Percentiles rank a stretch among this genome's conserved stretches.
Conservation (phyloP, 2,113 vertebrate genomes). For the Hyla sarda region DNA sequence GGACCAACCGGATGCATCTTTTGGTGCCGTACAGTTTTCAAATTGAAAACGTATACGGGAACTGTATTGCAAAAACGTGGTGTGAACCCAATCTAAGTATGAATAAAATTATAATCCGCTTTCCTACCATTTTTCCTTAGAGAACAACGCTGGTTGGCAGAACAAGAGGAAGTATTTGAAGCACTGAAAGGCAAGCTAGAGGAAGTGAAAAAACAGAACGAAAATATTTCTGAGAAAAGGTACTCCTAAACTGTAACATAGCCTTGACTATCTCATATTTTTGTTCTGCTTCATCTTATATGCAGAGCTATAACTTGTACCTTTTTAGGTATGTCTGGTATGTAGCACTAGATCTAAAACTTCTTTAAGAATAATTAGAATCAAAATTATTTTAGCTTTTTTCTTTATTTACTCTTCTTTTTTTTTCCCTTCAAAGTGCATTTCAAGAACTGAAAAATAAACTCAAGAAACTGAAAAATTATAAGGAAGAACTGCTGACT, state of each 20-base stretch:
- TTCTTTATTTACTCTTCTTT: background rate
- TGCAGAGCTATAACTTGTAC: too few relatives aligned
- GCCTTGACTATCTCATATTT: too few relatives aligned
- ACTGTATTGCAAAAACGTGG: too few relatives aligned
- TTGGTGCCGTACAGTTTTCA: too few relatives aligned
- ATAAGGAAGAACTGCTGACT: constrained; percentile 65
- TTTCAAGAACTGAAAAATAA: constrained; percentile 62
- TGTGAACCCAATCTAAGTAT: too few relatives aligned
- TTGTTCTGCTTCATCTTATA: too few relatives aligned
- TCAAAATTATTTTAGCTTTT: background rate
- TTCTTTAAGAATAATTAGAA: background rate
- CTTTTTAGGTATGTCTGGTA: too few relatives aligned
- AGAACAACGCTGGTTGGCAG: constrained; percentile 70
- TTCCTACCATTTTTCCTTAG: constrained; percentile 63
- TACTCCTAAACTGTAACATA: constrained; percentile 55
- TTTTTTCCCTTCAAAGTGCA: background rate
- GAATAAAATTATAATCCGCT: background rate
- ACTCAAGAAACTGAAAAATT: constrained; percentile 48
- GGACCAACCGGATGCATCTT: too few relatives aligned
- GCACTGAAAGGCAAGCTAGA: constrained; percentile 50
- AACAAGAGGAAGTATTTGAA: constrained; percentile 67
- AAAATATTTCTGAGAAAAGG: constrained; percentile 63
- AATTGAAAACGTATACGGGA: too few relatives aligned
- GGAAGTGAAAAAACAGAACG: constrained; percentile 28
- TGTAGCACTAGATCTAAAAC: too few relatives aligned